Conservation (phyloP, 2,888 invertebrate species). For the Heliconius aoede region DNA sequence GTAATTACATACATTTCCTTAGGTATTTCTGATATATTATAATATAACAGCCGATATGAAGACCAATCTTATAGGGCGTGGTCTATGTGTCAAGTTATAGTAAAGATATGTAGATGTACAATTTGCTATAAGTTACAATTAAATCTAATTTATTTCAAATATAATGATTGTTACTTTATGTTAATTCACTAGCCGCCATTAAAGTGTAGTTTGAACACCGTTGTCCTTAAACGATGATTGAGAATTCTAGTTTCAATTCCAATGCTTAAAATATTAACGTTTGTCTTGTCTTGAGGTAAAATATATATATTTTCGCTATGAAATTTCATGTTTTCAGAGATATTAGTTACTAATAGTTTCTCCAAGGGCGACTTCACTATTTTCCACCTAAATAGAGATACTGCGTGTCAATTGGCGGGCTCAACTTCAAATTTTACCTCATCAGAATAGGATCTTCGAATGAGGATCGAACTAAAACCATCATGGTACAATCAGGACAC, state of each 20-base stretch:
- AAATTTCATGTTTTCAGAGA: neutral
- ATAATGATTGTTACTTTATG: neutral
- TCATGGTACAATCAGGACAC: neutral
- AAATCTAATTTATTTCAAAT: neutral
- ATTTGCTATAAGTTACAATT: neutral
- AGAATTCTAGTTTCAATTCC: neutral
- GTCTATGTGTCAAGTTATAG: neutral
- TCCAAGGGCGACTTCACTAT: no score
- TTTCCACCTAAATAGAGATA: no score
- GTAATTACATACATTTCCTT: conserved; percentile 43
- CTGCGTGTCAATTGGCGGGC: no score
- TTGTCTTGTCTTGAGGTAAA: no score
- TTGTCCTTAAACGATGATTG: neutral
- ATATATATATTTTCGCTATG: no score
- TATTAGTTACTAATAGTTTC: no score
- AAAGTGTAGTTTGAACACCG: no score
- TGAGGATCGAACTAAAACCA: neutral
- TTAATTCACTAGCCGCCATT: neutral
- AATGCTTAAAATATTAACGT: neutral
- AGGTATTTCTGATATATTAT: conserved; percentile 37
- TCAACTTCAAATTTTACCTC: neutral
- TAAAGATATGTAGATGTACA: neutral
- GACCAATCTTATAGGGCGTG: conserved; percentile 38
- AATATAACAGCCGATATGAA: conserved; percentile 28
- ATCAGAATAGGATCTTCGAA: neutral